A percentile compares a stretch with the other conserved stretches of the same genome.
phyloP scores from a whole-genome alignment of 2,888 invertebrate genomes.

The Disparrhopalites patrizii region DNA sequence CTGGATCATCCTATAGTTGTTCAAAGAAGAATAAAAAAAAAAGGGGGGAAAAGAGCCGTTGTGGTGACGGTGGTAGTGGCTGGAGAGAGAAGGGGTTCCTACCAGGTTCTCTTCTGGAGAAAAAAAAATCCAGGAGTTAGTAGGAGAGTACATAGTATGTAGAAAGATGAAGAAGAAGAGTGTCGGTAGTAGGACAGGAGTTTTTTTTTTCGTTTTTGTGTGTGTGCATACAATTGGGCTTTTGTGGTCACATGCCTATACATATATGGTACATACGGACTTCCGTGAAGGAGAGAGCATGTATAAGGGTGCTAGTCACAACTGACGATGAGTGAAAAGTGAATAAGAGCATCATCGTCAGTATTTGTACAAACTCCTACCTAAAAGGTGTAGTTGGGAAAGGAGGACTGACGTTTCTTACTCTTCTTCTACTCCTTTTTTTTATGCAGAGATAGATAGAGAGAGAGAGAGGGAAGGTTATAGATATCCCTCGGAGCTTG shows the following conservation, averaged over 20 bases:
- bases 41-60: no score
- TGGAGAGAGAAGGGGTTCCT: no score
- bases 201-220: not conserved
- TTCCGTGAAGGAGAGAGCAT: not conserved
- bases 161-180: no score
- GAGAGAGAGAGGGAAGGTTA: no score
- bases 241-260: not conserved
- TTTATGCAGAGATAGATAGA: not conserved
- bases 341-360: constrained; percentile 18
- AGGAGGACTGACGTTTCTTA: not conserved
- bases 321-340: constrained; percentile 20
- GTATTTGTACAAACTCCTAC: constrained; percentile 10
- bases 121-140: no score
- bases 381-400: constrained; percentile 5
- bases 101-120: no score
- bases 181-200: not conserved
- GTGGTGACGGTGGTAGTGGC: no score
- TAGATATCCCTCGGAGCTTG: no score
- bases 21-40: no score
- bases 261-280: not conserved
- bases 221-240: not conserved
- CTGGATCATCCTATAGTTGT: no score
- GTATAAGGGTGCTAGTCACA: constrained; percentile 2
- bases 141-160: no score
- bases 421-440: not conserved